phyloP scores from a whole-genome alignment of 92 coral and sea anemone genomes.

The Paragorgia papillata region DNA sequence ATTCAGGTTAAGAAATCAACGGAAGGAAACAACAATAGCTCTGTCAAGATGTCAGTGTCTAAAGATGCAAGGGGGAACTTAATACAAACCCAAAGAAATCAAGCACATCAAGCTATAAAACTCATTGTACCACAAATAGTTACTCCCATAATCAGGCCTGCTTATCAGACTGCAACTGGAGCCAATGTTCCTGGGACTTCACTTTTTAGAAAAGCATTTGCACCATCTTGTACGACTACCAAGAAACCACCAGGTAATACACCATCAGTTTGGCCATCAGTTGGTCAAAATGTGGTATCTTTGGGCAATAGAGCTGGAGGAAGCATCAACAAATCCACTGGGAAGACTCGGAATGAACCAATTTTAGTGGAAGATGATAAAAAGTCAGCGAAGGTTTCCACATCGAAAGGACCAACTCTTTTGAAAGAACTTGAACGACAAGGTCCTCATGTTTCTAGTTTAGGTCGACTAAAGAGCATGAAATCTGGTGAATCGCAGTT shows the following conservation, averaged over 20 bases:
- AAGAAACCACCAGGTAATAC: neutral
- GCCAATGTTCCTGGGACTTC: neutral
- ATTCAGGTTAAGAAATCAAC: too few species aligned
- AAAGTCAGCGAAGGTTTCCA: neutral
- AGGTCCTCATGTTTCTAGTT: neutral
- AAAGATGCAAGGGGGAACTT: too few species aligned
- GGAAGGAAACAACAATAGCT: too few species aligned
- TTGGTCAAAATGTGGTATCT: neutral
- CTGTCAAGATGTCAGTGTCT: too few species aligned
- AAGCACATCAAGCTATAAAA: neutral
- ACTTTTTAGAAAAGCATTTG: neutral
- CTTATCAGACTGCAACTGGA: neutral
- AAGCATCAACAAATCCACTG: too few species aligned
- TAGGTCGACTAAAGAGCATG: neutral
- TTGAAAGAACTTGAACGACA: constrained; percentile 4
- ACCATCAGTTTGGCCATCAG: constrained; percentile 3
- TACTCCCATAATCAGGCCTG: neutral
- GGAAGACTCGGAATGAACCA: too few species aligned
- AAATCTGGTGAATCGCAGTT: constrained; percentile 8
- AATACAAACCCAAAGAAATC: neutral
- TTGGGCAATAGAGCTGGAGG: neutral
- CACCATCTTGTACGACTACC: neutral
- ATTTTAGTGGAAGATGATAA: neutral
- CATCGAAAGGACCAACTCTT: constrained; percentile 14
- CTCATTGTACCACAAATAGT: neutral